Conservation (phyloP, 2,888 invertebrate species). For the Augiades crinisus region DNA sequence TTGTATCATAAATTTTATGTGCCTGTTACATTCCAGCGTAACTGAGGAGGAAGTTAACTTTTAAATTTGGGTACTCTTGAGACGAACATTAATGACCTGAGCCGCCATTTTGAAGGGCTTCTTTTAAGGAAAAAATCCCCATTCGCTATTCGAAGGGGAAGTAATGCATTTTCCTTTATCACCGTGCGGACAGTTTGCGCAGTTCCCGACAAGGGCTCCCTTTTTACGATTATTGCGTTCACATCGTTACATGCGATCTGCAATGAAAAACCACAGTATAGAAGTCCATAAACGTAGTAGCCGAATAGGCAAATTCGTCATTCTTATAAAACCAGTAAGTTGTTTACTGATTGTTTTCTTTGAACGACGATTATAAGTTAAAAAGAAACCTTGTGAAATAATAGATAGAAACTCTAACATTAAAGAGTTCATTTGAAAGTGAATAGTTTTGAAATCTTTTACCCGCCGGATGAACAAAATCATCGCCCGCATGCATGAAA, state of each 20-base stretch:
- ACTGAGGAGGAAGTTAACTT: slow-evolving; percentile 63
- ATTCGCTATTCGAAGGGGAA: slow-evolving; percentile 58
- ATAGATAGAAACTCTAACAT: not conserved
- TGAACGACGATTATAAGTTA: no score
- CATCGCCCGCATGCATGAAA: slow-evolving; percentile 14
- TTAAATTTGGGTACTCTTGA: slow-evolving; percentile 64
- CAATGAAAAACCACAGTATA: slow-evolving; percentile 46
- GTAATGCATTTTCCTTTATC: slow-evolving; percentile 80
- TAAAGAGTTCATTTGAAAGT: not conserved
- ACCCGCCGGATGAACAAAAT: slow-evolving; percentile 6
- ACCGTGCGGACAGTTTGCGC: slow-evolving; percentile 70
- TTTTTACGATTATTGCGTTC: slow-evolving; percentile 77
- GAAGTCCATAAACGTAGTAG: slow-evolving; percentile 33
- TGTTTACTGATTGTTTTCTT: not conserved
- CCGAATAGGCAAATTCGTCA: slow-evolving; percentile 2
- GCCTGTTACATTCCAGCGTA: slow-evolving; percentile 31
- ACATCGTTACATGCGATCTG: slow-evolving; percentile 58
- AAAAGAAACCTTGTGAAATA: not conserved
- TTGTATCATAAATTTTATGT: slow-evolving; percentile 18
- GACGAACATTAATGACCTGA: slow-evolving; percentile 66
- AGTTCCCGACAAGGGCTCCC: slow-evolving; percentile 65
- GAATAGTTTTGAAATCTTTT: slow-evolving; percentile 2
- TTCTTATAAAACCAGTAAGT: slow-evolving; percentile 5
- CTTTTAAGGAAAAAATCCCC: slow-evolving; percentile 66
- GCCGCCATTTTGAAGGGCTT: slow-evolving; percentile 70